A percentile compares a stretch with the other conserved stretches of the same genome.
Conservation (phyloP, 2,113 vertebrate genomes). For the Pygoscelis adeliae region DNA sequence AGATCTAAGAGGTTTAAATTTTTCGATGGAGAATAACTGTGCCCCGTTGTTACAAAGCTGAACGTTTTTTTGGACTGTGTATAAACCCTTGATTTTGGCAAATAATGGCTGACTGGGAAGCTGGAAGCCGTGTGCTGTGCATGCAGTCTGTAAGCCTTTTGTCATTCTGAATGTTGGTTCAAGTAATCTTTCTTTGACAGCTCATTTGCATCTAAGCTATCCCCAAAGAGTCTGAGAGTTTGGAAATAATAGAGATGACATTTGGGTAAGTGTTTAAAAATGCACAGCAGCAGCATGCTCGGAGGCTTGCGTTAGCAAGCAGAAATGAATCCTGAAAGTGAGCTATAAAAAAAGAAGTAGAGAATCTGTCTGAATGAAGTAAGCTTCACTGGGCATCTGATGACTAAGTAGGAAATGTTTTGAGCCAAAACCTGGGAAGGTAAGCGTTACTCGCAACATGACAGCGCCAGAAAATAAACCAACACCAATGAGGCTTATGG, state of each 20-base stretch:
- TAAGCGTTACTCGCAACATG: constrained; percentile 45
- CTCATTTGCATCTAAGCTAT: constrained; percentile 54
- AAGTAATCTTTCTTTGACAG: constrained; percentile 63
- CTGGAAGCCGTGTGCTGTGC: constrained; percentile 13
- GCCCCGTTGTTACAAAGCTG: neutral
- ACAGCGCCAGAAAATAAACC: constrained; percentile 54
- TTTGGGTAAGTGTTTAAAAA: constrained; percentile 58
- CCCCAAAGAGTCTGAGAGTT: constrained; percentile 40
- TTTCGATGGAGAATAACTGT: neutral
- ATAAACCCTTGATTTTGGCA: constrained; percentile 36
- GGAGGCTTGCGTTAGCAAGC: constrained; percentile 30
- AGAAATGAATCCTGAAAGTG: constrained; percentile 30
- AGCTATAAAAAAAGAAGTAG: neutral
- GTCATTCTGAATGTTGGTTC: constrained; percentile 55
- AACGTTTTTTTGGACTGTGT: neutral
- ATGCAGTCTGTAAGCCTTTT: constrained; percentile 51
- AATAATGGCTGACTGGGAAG: neutral
- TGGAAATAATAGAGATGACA: constrained; percentile 46
- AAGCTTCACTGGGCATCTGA: constrained; percentile 30
- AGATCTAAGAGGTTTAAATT: neutral
- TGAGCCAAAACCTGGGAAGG: constrained; percentile 65
- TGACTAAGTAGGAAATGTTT: constrained; percentile 38
- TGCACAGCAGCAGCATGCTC: constrained; percentile 52
- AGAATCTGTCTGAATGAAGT: constrained; percentile 42
- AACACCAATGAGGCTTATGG: constrained; percentile 37